A percentile compares a stretch with the other conserved stretches of the same genome.
Evolutionary conservation across 2,888 invertebrate genomes (phyloP).

Genomic region (Scaptomyza parva): DNA sequence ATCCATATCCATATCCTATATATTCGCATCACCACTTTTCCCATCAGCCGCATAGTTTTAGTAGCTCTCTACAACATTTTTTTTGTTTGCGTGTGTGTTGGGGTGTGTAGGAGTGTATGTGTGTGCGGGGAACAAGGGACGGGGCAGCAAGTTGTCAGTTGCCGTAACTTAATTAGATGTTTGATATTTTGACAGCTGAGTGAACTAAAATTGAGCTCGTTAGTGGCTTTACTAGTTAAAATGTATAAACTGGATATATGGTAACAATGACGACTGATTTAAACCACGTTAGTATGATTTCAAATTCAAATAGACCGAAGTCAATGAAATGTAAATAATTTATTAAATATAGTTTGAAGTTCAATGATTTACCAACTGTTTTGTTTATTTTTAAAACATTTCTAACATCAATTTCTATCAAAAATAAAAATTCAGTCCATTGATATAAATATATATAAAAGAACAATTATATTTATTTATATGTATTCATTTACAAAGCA

Average conservation of each 20-base stretch:
- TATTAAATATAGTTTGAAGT: not conserved
- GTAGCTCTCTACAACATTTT: constrained; percentile 25
- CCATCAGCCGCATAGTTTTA: constrained; percentile 25
- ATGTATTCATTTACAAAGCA: not conserved
- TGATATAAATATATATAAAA: too few relatives aligned
- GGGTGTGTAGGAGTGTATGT: not conserved
- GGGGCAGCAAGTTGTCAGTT: constrained; percentile 40
- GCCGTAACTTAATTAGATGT: constrained; percentile 68
- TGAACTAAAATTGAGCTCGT: constrained; percentile 55
- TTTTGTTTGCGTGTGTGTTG: not conserved
- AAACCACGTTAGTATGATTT: not conserved
- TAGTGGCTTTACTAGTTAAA: constrained; percentile 48
- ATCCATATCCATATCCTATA: constrained; percentile 17
- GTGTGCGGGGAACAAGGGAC: constrained; percentile 33
- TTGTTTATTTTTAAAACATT: too few relatives aligned
- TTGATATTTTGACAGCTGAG: constrained; percentile 63
- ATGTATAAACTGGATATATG: constrained; percentile 10
- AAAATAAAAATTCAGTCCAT: too few relatives aligned
- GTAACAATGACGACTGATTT: constrained; percentile 14
- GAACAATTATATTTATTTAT: not conserved
- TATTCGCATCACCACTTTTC: constrained; percentile 13
- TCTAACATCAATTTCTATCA: too few relatives aligned
- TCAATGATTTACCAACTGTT: too few relatives aligned
- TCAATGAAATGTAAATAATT: not conserved
- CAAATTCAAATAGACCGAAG: not conserved